Conservation (phyloP, 2,888 invertebrate genomes). For the Rhyacophila evoluta region DNA sequence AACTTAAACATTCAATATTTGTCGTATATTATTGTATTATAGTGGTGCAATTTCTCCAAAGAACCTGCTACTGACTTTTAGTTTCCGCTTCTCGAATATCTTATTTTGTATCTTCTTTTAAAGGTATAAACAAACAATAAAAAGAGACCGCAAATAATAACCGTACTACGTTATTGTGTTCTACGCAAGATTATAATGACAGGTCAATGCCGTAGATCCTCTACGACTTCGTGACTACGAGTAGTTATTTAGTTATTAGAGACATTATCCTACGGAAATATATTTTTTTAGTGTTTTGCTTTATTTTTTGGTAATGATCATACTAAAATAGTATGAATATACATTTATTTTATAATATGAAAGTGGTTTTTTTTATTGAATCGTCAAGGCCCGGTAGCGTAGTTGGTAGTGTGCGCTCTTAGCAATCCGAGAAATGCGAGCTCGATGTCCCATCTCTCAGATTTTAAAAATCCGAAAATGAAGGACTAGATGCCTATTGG, state of each 20-base stretch:
- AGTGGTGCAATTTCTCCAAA: neutral
- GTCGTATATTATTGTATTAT: too few relatives aligned
- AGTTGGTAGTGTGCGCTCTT: too few relatives aligned
- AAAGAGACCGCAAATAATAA: neutral
- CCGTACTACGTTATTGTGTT: neutral
- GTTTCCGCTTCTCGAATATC: neutral
- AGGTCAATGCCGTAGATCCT: neutral
- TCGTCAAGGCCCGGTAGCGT: too few relatives aligned
- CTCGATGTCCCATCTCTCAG: too few relatives aligned
- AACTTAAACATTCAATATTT: too few relatives aligned
- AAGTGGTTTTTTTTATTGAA: too few relatives aligned
- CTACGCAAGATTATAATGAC: neutral
- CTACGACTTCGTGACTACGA: neutral
- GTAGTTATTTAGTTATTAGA: too few relatives aligned
- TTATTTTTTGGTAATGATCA: neutral
- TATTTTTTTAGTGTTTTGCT: neutral
- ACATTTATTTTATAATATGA: too few relatives aligned
- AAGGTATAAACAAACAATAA: neutral
- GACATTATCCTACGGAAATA: neutral
- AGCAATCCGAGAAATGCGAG: too few relatives aligned
- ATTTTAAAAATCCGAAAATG: too few relatives aligned
- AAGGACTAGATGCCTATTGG: too few relatives aligned
- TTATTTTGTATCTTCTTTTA: neutral
- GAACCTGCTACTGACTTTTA: neutral
- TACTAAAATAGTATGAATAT: too few relatives aligned